Percentiles rank a stretch among this genome's conserved stretches.
phyloP scores from a whole-genome alignment of 1,140 invertebrate genomes.

The Aporrectodea caliginosa region DNA sequence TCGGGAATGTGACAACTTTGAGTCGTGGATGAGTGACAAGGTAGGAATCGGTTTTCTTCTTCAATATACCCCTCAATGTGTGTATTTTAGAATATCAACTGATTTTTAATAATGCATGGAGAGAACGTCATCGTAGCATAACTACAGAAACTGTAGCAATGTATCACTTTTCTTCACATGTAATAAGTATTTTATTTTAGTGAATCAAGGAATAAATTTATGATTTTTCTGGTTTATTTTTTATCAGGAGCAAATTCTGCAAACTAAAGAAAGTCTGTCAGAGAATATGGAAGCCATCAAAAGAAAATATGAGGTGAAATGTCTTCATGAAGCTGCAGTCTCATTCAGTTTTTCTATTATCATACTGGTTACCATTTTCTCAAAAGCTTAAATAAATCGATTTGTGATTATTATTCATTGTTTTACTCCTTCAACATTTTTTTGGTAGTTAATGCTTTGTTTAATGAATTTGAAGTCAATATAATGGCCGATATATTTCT shows the following conservation, averaged over 20 bases:
- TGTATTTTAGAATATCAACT: too few relatives aligned
- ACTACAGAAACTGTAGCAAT: too few relatives aligned
- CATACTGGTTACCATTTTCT: slow-evolving; percentile 21
- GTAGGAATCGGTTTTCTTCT: too few relatives aligned
- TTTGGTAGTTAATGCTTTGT: slow-evolving; percentile 25
- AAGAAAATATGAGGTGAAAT: slow-evolving; percentile 82
- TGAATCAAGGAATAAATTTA: too few relatives aligned
- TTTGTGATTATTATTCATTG: slow-evolving; percentile 21
- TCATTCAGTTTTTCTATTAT: slow-evolving; percentile 5
- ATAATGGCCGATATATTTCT: too few relatives aligned
- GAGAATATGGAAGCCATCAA: slow-evolving; percentile 91
- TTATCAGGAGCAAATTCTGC: slow-evolving; percentile 71
- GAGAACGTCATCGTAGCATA: too few relatives aligned
- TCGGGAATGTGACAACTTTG: slow-evolving; percentile 95
- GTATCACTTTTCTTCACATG: too few relatives aligned
- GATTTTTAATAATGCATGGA: too few relatives aligned
- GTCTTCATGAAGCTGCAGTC: too few relatives aligned
- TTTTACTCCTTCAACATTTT: slow-evolving; percentile 31
- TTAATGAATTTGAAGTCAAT: too few relatives aligned
- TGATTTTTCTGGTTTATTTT: slow-evolving; percentile 29
- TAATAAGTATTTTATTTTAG: too few relatives aligned
- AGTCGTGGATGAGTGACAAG: slow-evolving; percentile 94
- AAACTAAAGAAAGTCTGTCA: slow-evolving; percentile 71
- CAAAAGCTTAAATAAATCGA: slow-evolving; percentile 9
- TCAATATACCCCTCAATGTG: too few relatives aligned